Evolutionary conservation across 2,888 invertebrate species (phyloP), one percentile per base, ranked within the genome.

Genomic region (Rhagophthalmus giganteus): DNA sequence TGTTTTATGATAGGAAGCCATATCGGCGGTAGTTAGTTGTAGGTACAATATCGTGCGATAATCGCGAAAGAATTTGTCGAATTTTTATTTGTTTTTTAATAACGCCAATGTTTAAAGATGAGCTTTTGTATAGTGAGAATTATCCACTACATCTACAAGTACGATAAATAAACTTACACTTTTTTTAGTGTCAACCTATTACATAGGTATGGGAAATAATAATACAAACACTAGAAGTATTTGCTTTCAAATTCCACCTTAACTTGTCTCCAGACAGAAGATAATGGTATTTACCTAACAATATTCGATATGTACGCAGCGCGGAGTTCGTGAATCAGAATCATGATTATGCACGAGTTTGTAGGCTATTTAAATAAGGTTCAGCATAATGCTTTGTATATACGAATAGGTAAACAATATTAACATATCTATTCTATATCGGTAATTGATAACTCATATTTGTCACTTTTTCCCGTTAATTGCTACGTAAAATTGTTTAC

Each of bases 271-370:
- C 66, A 69, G 68, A 68, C 69, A 66, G 67, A 66, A 65, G 69
- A 68, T 70, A 68, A 69, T 68, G 66, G 65, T 70, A 64, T 71
- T 71, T 70, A 65, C 69, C 63, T 63, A 64, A 67, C 64, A 65
- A 66, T 63, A 64, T 64, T 49, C 49, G 34, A 46, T 47, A 47
- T 46, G 40, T 39, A 51, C 41, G 49, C 26, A 27, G 14, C 27
- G 28, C 13, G 34, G 10, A 26, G 44, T 33, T 44, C 28, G 16
- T 45, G 50, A 50, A 52, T 52, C 52, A 52, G 37, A 41, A 38
- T 24, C 14, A 39, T 44, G 44, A 51, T 44, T 38, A 44, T 49
- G 26, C 37, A 49, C 30, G 20, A 33, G 27, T 33, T 35, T 34
- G 34, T 39, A 30, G 33, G 34, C 34, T 48, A 49, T 37, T 37